Base-by-base conservation (phyloP, 2,797 vertebrate genomes). In the Ibycter americanus region DNA sequence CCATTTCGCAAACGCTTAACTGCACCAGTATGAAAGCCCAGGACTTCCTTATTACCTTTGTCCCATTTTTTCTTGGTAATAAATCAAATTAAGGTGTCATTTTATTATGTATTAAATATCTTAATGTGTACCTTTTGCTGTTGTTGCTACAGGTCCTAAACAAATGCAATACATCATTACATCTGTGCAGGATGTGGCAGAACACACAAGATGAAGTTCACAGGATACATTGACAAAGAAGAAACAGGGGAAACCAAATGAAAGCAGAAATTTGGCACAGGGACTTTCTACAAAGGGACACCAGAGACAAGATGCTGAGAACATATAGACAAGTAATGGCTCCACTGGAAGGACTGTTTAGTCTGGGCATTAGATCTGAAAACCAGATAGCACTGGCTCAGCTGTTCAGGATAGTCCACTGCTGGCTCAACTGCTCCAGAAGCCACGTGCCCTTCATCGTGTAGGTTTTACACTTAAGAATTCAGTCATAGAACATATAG, bases 131-230 rank as follows among this genome's bases (percentile, higher is more conserved):
- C 22, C 22, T 93, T 79, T 79, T 47, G 67, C 31, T 56, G 29
- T 61, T 76, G 34, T 58, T 91, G 71, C 67, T 77, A 79, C 46
- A 89, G 10, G 27, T 51, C 55, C 51, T 86, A 80, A 92, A 83
- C 42, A 93, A 90, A 83, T 22, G 18, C 85, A 87, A 87, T 51
- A 62, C 52, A 70, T 61, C 19, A 20, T n/a, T 59, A 55, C n/a
- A 27, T 49, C 82, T 65, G 26, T 13, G 47, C 12, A 68, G 52
- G 26, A 61, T 11, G 54, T 61, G 42, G 36, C 36, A 89, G 27
- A 63, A 78, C 32, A 61, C 31, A 62, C 15, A 31, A 71, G 77
- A 56, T 34, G 26, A 67, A 84, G 31, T 79, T 82, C 46, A 85
- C 12, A 72, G 25, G 10, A 51, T 21, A 59, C 11, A 19, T 0